These are phyloP conservation scores for Premnoplex brunnescens DNA, from an alignment of 2,797 vertebrate species.

Conservation along the genomic window DNA sequence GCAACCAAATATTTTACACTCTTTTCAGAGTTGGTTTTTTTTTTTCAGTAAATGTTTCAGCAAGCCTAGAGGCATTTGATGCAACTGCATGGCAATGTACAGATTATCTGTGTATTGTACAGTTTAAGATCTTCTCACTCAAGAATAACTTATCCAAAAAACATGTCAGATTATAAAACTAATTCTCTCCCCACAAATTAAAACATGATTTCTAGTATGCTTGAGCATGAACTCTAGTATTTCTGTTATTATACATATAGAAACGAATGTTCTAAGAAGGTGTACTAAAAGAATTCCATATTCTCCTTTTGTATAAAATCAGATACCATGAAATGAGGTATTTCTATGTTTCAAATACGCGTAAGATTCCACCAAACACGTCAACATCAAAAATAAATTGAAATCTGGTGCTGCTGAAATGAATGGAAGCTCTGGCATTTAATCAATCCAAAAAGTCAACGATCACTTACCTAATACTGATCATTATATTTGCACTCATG, in stretches of 20 bases:
- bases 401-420: not conserved
- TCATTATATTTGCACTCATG: not conserved
- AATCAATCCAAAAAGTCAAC: not conserved
- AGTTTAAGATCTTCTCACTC: not conserved
- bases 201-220: not conserved
- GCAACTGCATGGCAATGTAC: not conserved
- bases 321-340: not conserved
- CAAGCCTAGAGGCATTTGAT: not conserved
- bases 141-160: not conserved
- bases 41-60: not conserved
- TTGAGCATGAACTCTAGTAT: not conserved
- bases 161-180: not conserved
- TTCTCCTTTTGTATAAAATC: not conserved
- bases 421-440: not conserved
- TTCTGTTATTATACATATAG: not conserved
- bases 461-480: not conserved
- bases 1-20: not conserved
- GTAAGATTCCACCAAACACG: not conserved
- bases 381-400: not conserved
- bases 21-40: not conserved
- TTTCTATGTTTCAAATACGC: not conserved
- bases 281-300: not conserved
- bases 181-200: not conserved
- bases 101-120: not conserved
- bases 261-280: not conserved